Evolutionary conservation across 2,797 vertebrate genomes (phyloP), one percentile per base, ranked within the genome.

Genomic region (Cichlasoma orientale): DNA sequence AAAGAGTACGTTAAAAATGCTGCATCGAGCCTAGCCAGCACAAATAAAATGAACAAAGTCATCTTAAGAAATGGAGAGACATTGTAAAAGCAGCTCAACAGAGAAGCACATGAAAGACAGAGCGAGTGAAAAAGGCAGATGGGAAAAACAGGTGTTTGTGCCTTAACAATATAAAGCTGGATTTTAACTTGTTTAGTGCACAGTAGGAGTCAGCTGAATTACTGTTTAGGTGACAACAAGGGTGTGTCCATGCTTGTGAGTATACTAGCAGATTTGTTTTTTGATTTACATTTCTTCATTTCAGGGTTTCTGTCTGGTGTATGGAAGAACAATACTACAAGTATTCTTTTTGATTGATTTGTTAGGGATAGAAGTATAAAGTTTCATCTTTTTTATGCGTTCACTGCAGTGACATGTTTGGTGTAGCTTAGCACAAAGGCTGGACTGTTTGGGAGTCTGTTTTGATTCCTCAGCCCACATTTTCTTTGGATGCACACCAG

Each of bases 261-360:
- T 38, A 54, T 38, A 55, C 27, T 56, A 47, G 57, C 33, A 63
- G 72, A 58, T 63, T 56, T 79, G 72, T 38, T 58, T 75, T 71
- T 80, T 77, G 8, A 36, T 74, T 56, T 25, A 50, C 7, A 16
- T 11, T 10, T 41, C 66, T 78, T 55, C 9, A 21, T 13, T 29
- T 38, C 56, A 19, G 2, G 4, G 47, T 79, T 36, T 25, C 72
- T 57, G 25, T 0, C 47, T 29, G 2, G 63, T 50, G 47, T 29
- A 19, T 47, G 23, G 27, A 4, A 19, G 61, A 12, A 66, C 47
- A 13, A 66, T 47, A 66, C 50, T n/a, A 4, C 8, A 52, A n/a
- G 50, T 10, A 16, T 47, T 47, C 44, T 47, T 4, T 47, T 6
- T 47, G 16, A 50, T 19, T 7, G 7, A 8, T 50, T 50, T 50